Conservation (phyloP, 2,797 vertebrate genomes). For the Phalloptychus januarius region DNA sequence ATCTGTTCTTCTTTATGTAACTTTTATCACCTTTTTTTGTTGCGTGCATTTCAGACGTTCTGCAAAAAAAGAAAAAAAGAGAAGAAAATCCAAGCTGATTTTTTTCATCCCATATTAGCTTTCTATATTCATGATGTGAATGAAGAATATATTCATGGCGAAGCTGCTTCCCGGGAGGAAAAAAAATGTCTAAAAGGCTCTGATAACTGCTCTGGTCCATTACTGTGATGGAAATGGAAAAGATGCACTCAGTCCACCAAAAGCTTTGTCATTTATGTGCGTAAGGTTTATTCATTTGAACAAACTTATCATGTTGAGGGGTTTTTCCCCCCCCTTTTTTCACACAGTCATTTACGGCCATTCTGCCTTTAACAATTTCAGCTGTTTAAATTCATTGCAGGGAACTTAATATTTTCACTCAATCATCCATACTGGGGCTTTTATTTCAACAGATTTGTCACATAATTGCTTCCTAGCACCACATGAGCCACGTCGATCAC, state of each 20-base stretch:
- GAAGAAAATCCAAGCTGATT: constrained; percentile 24
- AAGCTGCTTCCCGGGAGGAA: constrained; percentile 43
- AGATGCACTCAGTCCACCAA: constrained; percentile 40
- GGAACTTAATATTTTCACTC: constrained; percentile 49
- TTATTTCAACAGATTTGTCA: constrained; percentile 53
- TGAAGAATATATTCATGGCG: constrained; percentile 55
- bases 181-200: constrained; percentile 46
- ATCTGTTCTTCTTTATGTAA: background rate
- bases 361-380: constrained; percentile 31
- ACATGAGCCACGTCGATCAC: constrained; percentile 41
- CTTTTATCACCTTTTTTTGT: background rate
- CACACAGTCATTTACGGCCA: constrained; percentile 25
- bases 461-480: constrained; percentile 45
- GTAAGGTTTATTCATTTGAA: constrained; percentile 58
- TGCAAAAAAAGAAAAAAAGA: constrained; percentile 11
- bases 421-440: constrained; percentile 38
- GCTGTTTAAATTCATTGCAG: constrained; percentile 49
- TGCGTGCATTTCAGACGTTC: background rate
- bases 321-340: constrained; percentile 49
- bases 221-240: constrained; percentile 37
- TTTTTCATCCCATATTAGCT: constrained; percentile 42
- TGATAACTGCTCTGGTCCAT: constrained; percentile 55
- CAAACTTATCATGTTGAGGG: constrained; percentile 50
- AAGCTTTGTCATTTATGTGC: constrained; percentile 44
- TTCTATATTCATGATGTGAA: constrained; percentile 63